Base-by-base conservation (phyloP, 2,888 invertebrate species). In the Sicus ferrugineus region DNA sequence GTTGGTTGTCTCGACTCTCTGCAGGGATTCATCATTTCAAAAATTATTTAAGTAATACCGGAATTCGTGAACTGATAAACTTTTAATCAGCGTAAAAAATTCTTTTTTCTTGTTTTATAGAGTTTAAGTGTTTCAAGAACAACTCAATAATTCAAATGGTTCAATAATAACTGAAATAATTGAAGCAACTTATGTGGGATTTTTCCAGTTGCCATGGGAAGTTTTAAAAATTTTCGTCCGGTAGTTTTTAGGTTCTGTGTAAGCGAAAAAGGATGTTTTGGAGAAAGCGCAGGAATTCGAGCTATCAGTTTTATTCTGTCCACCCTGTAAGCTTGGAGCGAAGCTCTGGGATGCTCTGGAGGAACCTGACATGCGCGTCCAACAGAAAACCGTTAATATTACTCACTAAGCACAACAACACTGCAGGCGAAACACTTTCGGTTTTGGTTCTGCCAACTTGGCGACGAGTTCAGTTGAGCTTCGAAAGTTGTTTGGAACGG, bases 391-490 rank as follows among this genome's bases (percentile, higher is more conserved):
- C 64, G 64, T 64, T 64, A 64, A 64, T 31, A 31, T 34, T 4
- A 34, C 31, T 64, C 50, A 42, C n/a, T n/a, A 14, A n/a, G 31
- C 48, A 3, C 34, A n/a, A 9, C 34, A 34, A 34, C 14, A 14
- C 34, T 14, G 14, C 14, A 34, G 14, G 34, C 42, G n/a, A 28
- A 64, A 52, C 34, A 64, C 52, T 34, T 64, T 64, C 64, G 50
- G 30, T 64, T 64, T 64, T 28, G 46, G 26, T 28, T 48, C 30
- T 52, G 31, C 16, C 30, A 63, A 63, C 26, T 56, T 38, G 56
- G 23, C 11, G 23, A 26, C 67, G 68, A 68, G 59, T 68, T 73
- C 70, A 76, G 76, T 76, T 75, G 75, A 76, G 75, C 74, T 74
- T 74, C 72, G 71, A 71, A 74, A 70, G 75, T 74, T 73, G 75